Evolutionary conservation across 2,797 vertebrate species (phyloP), one percentile per base, ranked within the genome.

Genomic region (Merluccius polli): DNA sequence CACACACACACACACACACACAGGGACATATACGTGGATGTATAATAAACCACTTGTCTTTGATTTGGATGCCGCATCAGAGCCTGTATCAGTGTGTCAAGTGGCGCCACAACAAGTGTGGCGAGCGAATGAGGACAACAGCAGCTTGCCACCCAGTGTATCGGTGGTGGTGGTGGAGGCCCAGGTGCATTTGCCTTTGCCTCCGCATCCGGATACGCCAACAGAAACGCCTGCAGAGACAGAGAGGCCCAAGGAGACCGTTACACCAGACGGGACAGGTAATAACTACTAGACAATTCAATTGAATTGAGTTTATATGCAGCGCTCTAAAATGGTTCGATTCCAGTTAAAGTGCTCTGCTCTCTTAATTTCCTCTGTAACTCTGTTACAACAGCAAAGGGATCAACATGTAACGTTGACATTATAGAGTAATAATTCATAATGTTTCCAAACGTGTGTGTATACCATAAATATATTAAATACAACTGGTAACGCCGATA

Each of bases 191-290:
- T 12, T 9, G 24, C n/a, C 24, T 27, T 8, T 65, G 59, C 59
- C 59, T 8, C 52, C 52, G n/a, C 52, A 8, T 6, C 52, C 21
- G n/a, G n/a, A n/a, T n/a, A n/a, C n/a, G n/a, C n/a, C n/a, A n/a
- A n/a, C n/a, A n/a, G n/a, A n/a, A n/a, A n/a, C n/a, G n/a, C n/a
- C n/a, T n/a, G n/a, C n/a, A n/a, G n/a, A n/a, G n/a, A n/a, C n/a
- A 24, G 82, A 73, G 32, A 13, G 4, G 7, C 63, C 31, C 2
- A 29, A 9, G 30, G 70, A 85, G 11, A 33, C 18, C 70, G 74
- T 11, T 4, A 73, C 83, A 71, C 32, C 78, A 12, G 72, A 1
- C 1, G 38, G 79, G 30, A 32, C 78, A 71, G 84, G 84, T 65
- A 4, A 27, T 27, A 24, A 65, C n/a, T n/a, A n/a, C n/a, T n/a